These are phyloP conservation scores for Albula goreensis DNA, from an alignment of 2,113 vertebrate genomes.

Conservation along the genomic window DNA sequence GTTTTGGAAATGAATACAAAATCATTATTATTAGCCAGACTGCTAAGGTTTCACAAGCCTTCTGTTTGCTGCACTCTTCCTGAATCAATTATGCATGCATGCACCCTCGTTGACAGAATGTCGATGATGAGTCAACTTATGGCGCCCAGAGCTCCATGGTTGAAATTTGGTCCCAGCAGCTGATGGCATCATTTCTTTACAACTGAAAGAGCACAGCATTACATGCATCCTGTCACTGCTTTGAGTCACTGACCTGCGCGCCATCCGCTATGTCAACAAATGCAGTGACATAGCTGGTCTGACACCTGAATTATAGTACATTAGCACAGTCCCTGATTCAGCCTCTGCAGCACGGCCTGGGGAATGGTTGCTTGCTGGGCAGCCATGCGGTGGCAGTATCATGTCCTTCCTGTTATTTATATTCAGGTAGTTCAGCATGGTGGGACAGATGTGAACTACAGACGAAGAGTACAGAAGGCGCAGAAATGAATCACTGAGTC, in stretches of 20 bases:
- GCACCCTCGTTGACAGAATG: neutral
- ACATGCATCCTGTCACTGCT: neutral
- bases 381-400: too few relatives aligned
- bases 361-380: too few relatives aligned
- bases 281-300: neutral
- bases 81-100: neutral
- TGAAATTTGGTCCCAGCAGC: neutral
- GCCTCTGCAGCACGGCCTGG: too few relatives aligned
- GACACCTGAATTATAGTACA: neutral
- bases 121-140: neutral
- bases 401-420: too few relatives aligned
- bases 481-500: neutral
- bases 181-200: neutral
- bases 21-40: neutral
- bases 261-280: neutral
- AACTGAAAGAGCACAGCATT: neutral
- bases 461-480: too few relatives aligned
- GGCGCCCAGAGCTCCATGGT: neutral
- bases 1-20: neutral
- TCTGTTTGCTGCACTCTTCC: neutral
- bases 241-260: neutral
- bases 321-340: too few relatives aligned
- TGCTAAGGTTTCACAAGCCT: constrained; percentile 7
- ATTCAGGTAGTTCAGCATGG: too few relatives aligned
- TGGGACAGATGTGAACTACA: too few relatives aligned